phyloP scores from a whole-genome alignment of 2,113 vertebrate genomes.

The Balaeniceps rex region DNA sequence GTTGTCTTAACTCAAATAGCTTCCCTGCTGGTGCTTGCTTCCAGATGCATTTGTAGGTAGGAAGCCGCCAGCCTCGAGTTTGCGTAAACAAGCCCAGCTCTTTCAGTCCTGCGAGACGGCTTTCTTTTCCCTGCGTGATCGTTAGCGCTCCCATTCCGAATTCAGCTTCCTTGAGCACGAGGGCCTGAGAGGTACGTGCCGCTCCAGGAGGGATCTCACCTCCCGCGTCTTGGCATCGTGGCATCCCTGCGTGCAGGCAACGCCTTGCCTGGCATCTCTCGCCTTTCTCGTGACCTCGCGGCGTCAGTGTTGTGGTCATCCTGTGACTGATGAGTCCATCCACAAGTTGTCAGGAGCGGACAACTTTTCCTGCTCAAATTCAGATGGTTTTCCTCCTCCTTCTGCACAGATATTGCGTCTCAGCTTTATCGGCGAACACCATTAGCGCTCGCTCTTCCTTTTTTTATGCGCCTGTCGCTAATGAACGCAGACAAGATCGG shows the following conservation, averaged over 20 bases:
- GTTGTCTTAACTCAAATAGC: not conserved
- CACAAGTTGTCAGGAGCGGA: fast-evolving
- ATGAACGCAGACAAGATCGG: fast-evolving
- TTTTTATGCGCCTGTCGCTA: not conserved
- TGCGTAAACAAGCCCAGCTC: not conserved
- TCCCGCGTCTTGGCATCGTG: not conserved
- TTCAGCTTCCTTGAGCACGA: not conserved
- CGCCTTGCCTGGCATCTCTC: not conserved
- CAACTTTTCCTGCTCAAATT: not conserved
- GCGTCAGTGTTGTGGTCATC: not conserved
- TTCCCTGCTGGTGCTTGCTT: not conserved
- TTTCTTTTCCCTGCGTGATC: not conserved
- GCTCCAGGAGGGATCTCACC: not conserved
- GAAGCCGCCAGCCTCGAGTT: not conserved
- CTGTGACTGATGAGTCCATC: not conserved
- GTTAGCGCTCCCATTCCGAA: fast-evolving
- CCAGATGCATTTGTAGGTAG: not conserved
- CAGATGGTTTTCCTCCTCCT: not conserved
- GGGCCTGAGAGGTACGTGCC: not conserved
- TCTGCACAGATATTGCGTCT: fast-evolving
- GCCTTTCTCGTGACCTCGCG: too few species aligned
- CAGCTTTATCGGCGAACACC: too few species aligned
- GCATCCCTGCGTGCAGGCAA: not conserved
- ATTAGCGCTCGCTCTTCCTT: not conserved
- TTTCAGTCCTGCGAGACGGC: not conserved